These are phyloP conservation scores for Caradrina clavipalpis DNA, from an alignment of 2,888 invertebrate species.

Conservation along the genomic window DNA sequence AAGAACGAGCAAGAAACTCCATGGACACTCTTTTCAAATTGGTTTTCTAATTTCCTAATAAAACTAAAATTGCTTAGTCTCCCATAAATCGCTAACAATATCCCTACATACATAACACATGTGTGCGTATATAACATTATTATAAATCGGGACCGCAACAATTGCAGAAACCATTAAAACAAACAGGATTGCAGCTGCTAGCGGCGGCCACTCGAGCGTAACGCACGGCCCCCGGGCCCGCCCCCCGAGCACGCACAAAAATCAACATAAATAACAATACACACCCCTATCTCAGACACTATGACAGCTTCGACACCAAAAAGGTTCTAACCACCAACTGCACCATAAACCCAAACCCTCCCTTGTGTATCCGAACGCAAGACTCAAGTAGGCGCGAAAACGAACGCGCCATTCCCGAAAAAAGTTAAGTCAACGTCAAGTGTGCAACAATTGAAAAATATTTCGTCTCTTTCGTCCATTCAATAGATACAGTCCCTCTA, in stretches of 20 bases:
- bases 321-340: slow-evolving; percentile 62
- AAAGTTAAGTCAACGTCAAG: slow-evolving; percentile 72
- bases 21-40: too few species aligned
- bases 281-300: slow-evolving; percentile 90
- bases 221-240: slow-evolving; percentile 86
- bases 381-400: slow-evolving; percentile 55
- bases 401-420: slow-evolving; percentile 59
- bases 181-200: slow-evolving; percentile 87
- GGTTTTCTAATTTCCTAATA: too few species aligned
- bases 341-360: slow-evolving; percentile 57
- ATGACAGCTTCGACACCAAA: slow-evolving; percentile 70
- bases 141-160: slow-evolving; percentile 81
- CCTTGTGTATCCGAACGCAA: slow-evolving; percentile 57
- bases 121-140: slow-evolving; percentile 80
- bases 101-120: slow-evolving; percentile 70
- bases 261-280: slow-evolving; percentile 91
- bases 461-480: slow-evolving; percentile 89
- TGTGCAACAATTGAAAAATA: slow-evolving; percentile 91
- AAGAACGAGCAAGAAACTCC: too few species aligned
- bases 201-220: slow-evolving; percentile 82
- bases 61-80: slow-evolving; percentile 76
- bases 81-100: slow-evolving; percentile 77
- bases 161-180: slow-evolving; percentile 87
- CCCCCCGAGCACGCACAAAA: slow-evolving; percentile 87
- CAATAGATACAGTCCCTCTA: slow-evolving; percentile 86